Percentiles rank a stretch among this genome's conserved stretches.
Evolutionary conservation across 2,797 vertebrate genomes (phyloP).

Genomic region (Falco naumanni): DNA sequence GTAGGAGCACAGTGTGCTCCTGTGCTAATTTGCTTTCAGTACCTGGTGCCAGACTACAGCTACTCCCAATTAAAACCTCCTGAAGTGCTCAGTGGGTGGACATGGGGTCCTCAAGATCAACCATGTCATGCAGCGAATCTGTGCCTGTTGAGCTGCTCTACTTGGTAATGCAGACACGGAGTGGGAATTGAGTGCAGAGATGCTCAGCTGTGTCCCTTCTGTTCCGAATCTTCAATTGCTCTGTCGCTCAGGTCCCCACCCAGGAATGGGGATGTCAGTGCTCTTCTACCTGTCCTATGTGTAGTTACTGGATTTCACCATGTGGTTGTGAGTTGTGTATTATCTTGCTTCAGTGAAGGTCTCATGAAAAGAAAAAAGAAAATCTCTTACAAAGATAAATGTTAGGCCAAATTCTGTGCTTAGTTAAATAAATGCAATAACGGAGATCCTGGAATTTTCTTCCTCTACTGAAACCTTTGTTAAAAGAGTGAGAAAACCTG

Average conservation of each 20-base stretch:
- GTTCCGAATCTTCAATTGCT: neutral
- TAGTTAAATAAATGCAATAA: neutral
- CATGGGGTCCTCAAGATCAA: neutral
- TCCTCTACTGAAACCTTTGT: neutral
- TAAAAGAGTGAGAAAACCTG: neutral
- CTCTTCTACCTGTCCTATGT: neutral
- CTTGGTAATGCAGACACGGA: neutral
- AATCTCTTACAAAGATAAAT: neutral
- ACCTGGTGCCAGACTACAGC: neutral
- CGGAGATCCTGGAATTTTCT: neutral
- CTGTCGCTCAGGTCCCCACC: neutral
- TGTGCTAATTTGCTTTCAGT: neutral
- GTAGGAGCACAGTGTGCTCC: neutral
- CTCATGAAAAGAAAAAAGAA: neutral
- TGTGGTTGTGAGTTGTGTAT: neutral
- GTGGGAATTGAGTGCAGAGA: neutral
- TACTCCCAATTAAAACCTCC: neutral
- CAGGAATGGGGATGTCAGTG: neutral
- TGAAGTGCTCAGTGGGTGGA: fast-evolving
- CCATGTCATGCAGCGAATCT: fast-evolving
- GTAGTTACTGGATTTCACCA: neutral
- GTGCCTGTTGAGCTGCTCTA: neutral
- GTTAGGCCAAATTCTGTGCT: neutral
- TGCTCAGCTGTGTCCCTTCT: neutral
- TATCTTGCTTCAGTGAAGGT: neutral